Conservation (phyloP, 2,113 vertebrate species). For the Oriolus oriolus region DNA sequence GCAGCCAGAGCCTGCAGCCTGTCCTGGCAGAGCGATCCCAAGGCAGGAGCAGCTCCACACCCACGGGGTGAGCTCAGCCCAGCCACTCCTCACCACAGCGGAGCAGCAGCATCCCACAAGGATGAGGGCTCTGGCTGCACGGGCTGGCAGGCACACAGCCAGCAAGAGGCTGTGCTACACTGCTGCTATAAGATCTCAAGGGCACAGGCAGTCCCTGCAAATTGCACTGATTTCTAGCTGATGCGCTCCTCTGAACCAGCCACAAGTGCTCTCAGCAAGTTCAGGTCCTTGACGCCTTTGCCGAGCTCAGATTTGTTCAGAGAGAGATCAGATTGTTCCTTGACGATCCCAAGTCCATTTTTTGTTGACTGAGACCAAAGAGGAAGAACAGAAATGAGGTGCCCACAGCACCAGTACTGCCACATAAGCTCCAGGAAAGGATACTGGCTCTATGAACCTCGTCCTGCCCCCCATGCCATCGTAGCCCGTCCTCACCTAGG, state of each 20-base stretch:
- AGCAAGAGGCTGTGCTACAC: not conserved
- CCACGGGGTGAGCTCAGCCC: accelerated
- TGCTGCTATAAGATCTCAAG: not conserved
- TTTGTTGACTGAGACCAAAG: not conserved
- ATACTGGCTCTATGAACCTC: slow-evolving; percentile 95
- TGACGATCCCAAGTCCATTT: not conserved
- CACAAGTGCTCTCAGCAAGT: not conserved
- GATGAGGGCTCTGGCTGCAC: accelerated
- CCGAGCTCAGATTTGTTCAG: not conserved
- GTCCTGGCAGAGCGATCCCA: not conserved
- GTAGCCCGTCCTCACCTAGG: slow-evolving; percentile 85
- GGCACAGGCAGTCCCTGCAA: not conserved
- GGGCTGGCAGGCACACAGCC: not conserved
- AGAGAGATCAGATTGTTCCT: not conserved
- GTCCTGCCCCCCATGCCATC: slow-evolving; percentile 93
- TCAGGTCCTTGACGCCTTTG: not conserved
- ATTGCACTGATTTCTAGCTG: not conserved
- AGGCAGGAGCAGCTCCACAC: not conserved
- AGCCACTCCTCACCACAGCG: not conserved
- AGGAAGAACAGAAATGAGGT: not conserved
- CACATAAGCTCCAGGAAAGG: slow-evolving; percentile 63
- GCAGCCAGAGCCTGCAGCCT: not conserved
- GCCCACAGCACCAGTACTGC: not conserved
- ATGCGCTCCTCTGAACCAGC: not conserved
- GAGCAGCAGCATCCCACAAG: not conserved